These are phyloP conservation scores for Aphelocoma californica DNA, from an alignment of 2,797 vertebrate species.

Conservation along the genomic window DNA sequence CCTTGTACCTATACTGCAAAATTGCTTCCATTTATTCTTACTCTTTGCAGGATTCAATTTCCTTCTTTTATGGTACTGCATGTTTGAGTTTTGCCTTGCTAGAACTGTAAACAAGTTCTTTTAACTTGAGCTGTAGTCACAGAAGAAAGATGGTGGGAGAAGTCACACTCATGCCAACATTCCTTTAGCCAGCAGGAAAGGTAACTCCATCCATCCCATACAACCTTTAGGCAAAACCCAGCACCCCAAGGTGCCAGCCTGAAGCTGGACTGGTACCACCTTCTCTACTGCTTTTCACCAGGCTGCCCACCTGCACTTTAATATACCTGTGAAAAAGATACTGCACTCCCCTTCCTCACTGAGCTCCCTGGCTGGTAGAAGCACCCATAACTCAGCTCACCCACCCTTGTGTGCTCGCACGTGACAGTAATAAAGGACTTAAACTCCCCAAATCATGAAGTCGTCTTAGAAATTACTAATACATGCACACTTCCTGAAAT, in stretches of 20 bases:
- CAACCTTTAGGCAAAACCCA: background rate
- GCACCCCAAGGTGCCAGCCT: background rate
- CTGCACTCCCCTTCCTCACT: background rate
- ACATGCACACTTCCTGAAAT: background rate
- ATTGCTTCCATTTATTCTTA: background rate
- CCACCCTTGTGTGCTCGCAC: background rate
- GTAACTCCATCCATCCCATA: background rate
- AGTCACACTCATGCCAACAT: background rate
- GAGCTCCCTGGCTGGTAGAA: background rate
- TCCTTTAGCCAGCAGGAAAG: background rate
- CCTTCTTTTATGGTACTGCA: background rate
- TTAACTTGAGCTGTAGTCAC: background rate
- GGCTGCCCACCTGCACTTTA: background rate
- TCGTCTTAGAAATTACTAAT: background rate
- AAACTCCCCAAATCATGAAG: background rate
- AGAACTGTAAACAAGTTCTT: background rate
- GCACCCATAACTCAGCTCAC: background rate
- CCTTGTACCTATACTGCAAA: background rate
- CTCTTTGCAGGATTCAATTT: background rate
- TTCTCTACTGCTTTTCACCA: background rate
- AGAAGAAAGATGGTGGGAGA: background rate
- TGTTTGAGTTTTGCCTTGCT: background rate
- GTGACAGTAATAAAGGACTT: background rate
- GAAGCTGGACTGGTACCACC: background rate
- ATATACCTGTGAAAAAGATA: fast-evolving